Percentiles rank a stretch among this genome's conserved stretches.
Conservation (phyloP, 2,113 vertebrate genomes). For the Theristicus caerulescens region DNA sequence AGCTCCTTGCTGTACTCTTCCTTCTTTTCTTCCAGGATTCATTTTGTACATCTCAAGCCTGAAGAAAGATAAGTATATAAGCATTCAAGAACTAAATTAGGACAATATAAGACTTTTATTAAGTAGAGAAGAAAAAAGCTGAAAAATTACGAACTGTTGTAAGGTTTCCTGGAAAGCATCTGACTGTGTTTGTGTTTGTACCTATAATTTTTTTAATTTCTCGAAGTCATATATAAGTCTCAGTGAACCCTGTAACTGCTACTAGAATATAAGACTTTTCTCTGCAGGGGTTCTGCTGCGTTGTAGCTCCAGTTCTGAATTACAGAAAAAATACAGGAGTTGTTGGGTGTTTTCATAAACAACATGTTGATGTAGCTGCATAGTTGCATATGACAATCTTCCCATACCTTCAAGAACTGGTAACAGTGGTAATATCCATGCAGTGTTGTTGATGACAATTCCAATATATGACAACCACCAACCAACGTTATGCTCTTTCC, state of each 20-base stretch:
- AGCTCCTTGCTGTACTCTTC: neutral
- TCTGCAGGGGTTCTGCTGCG: neutral
- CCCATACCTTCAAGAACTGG: neutral
- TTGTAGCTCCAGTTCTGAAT: neutral
- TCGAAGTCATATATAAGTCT: neutral
- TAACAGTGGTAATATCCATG: neutral
- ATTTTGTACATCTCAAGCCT: neutral
- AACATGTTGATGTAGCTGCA: neutral
- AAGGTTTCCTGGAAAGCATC: slow-evolving; percentile 2
- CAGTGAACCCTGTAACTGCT: neutral
- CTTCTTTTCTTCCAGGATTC: neutral
- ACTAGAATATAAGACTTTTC: neutral
- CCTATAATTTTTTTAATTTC: neutral
- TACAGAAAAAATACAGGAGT: neutral
- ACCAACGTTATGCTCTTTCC: neutral
- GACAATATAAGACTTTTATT: neutral
- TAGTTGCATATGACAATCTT: neutral
- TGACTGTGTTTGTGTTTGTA: neutral
- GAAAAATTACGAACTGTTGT: neutral
- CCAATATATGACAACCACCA: neutral
- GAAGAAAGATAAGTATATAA: neutral
- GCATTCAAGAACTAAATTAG: neutral
- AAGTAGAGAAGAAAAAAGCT: neutral
- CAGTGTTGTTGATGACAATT: neutral
- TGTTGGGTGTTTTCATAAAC: neutral